Evolutionary conservation across 2,113 vertebrate species (phyloP).

Genomic region (Propithecus coquereli): DNA sequence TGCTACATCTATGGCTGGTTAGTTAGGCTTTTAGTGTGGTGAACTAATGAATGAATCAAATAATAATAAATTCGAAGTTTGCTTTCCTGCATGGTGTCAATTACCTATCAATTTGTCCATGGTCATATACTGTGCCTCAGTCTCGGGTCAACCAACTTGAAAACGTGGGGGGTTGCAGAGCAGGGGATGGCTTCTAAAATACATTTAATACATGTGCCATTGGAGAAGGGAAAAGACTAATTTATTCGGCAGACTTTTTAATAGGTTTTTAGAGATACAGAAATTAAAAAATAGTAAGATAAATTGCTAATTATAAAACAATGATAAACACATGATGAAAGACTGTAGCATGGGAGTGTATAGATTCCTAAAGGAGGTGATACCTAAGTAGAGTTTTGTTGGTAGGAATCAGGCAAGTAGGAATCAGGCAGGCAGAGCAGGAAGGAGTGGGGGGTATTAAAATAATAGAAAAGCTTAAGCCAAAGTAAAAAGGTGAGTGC

Average conservation of each 20-base stretch:
- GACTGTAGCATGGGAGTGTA: background rate
- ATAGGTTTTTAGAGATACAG: background rate
- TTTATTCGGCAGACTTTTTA: constrained; percentile 27
- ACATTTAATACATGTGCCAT: background rate
- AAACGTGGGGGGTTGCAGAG: background rate
- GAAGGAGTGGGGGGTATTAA: background rate
- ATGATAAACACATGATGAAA: background rate
- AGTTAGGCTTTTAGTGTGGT: constrained; percentile 29
- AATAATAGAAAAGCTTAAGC: constrained; percentile 5
- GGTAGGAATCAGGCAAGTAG: background rate
- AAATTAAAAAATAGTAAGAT: constrained; percentile 27
- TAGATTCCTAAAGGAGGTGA: background rate
- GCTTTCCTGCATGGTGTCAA: background rate
- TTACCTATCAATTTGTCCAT: background rate
- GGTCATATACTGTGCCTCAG: background rate
- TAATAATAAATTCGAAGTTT: background rate
- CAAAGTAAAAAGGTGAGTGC: background rate
- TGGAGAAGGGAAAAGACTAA: background rate
- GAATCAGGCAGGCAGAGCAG: background rate
- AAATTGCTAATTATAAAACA: constrained; percentile 30
- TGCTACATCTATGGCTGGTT: constrained; percentile 14
- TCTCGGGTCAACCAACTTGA: background rate
- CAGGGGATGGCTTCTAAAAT: background rate
- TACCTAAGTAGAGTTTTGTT: background rate
- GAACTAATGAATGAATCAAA: background rate